These are phyloP conservation scores for Suricata suricatta DNA, from an alignment of 2,113 vertebrate species.

Conservation along the genomic window DNA sequence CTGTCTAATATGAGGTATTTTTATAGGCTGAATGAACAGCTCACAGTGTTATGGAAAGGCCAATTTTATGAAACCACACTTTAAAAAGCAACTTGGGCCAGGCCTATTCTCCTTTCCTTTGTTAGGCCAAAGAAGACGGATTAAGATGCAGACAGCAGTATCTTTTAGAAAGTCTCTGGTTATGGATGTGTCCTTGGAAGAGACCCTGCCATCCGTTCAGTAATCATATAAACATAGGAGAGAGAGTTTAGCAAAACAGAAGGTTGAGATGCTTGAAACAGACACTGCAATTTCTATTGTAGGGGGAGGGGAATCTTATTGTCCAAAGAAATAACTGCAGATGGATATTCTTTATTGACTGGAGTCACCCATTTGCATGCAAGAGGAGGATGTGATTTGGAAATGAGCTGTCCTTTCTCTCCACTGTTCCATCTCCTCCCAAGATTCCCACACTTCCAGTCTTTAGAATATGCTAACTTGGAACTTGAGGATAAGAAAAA, in stretches of 20 bases:
- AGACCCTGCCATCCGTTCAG: neutral
- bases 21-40: slow-evolving; percentile 54
- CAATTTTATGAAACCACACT: slow-evolving; percentile 42
- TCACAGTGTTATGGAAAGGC: slow-evolving; percentile 41
- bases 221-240: neutral
- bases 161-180: neutral
- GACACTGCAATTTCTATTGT: neutral
- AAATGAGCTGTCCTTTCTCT: neutral
- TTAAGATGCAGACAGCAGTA: neutral
- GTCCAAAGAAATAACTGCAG: neutral
- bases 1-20: slow-evolving; percentile 49
- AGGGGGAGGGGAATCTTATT: neutral
- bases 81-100: slow-evolving; percentile 5
- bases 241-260: neutral
- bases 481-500: neutral
- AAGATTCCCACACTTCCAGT: neutral
- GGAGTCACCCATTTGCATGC: neutral
- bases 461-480: neutral
- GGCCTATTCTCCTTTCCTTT: neutral
- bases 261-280: neutral
- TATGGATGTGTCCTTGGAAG: neutral
- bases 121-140: neutral
- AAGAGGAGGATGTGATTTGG: neutral
- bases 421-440: neutral
- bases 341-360: neutral